Conservation (phyloP, 2,888 invertebrate genomes). For the Allacma fusca region DNA sequence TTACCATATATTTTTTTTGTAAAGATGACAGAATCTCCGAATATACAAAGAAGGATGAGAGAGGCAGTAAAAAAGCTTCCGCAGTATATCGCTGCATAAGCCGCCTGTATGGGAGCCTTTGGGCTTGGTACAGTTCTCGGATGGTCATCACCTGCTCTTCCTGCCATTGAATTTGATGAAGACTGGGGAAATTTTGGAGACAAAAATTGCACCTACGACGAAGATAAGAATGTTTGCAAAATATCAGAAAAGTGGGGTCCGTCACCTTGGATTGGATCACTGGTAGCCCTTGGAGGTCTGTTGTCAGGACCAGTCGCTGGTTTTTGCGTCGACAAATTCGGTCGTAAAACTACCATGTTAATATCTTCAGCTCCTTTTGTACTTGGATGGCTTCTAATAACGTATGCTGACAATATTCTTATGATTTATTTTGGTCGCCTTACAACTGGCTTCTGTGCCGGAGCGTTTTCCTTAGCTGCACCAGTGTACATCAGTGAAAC, state of each 20-base stretch:
- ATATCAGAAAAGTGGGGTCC: not conserved
- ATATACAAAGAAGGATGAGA: not conserved
- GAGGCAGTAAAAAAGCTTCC: constrained; percentile 16
- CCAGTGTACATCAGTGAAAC: constrained; percentile 85
- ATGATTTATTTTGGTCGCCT: constrained; percentile 82
- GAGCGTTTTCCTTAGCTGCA: constrained; percentile 75
- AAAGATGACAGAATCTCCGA: no score
- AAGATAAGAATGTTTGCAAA: not conserved
- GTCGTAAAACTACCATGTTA: constrained; percentile 57
- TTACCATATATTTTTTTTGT: no score
- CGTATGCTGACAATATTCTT: constrained; percentile 74
- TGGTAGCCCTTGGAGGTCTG: constrained; percentile 51
- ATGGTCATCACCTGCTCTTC: constrained; percentile 49
- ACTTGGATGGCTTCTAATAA: constrained; percentile 81
- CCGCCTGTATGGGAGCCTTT: constrained; percentile 52
- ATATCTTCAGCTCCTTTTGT: constrained; percentile 56
- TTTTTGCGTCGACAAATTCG: constrained; percentile 52
- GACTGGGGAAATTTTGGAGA: constrained; percentile 63
- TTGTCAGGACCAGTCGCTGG: constrained; percentile 54
- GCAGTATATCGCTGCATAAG: constrained; percentile 45
- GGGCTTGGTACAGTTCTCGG: constrained; percentile 56
- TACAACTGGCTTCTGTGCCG: constrained; percentile 70
- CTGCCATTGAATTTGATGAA: constrained; percentile 37
- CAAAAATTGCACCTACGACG: constrained; percentile 61
- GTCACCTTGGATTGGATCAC: constrained; percentile 10